Evolutionary conservation across 2,888 invertebrate genomes (phyloP), one percentile per base, ranked within the genome.

Genomic region (Megastigmus dorsalis): DNA sequence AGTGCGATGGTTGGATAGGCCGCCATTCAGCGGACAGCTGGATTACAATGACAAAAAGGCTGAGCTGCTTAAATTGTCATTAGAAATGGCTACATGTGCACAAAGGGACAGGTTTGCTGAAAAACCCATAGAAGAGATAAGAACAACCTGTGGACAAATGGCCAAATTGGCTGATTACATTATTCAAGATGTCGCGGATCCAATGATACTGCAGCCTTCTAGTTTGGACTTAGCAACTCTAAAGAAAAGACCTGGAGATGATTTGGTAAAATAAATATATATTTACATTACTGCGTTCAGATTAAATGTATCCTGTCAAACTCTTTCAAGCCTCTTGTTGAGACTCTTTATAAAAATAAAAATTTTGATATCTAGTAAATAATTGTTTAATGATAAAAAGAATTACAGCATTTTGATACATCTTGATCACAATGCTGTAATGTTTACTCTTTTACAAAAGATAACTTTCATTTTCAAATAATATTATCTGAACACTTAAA

Each of bases 61-160:
- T 62, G 92, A 93, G 82, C 90, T 97, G 82, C 90, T 97, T 80
- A 92, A 93, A 84, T 89, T 95, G 77, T 93, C 96, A 48, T 90
- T 97, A 80, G 95, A 96, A 88, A 93, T 97, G 89, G 96, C 97
- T 23, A 95, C 95, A 6, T 93, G 94, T 83, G 96, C 96, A n/a
- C 96, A 96, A 88, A 90, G 96, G 45, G 97, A 97, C 87, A 92
- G 95, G 78, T 96, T 97, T 89, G 95, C 95, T 0, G 95, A 96
- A 83, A 93, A 93, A 83, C 97, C 96, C 1, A 94, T 96, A 66
- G 92, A 93, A 73, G 93, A 93, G 71, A 93, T 94, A 72, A 90
- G 91, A 77, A 91, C 91, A 65, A 93, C 91, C 80, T 96, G 96
- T 83, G 92, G 91, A 77, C 91, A 93, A 82, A 89, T 97, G 77